phyloP scores from a whole-genome alignment of 1,140 invertebrate species.

The Bombus picipes region DNA sequence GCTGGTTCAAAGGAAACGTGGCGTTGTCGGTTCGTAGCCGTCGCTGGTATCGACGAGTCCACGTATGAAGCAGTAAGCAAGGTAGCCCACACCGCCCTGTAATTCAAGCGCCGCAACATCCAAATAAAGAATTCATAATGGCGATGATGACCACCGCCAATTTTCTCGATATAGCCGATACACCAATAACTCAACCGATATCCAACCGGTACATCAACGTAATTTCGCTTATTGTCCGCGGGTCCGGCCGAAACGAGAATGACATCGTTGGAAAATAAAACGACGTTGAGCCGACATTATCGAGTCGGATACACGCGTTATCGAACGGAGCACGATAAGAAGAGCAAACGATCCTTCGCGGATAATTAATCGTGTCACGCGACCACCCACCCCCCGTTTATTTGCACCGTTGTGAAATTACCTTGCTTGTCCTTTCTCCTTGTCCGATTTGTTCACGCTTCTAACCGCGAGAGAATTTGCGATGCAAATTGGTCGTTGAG shows the following conservation, averaged over 20 bases:
- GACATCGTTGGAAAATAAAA: constrained; percentile 6
- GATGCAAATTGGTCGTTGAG: background rate
- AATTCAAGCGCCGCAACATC: constrained; percentile 80
- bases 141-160: constrained; percentile 81
- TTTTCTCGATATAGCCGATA: constrained; percentile 79
- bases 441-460: background rate
- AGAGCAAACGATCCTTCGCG: constrained; percentile 10
- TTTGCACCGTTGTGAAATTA: background rate
- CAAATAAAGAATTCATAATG: constrained; percentile 83
- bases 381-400: background rate
- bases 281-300: background rate
- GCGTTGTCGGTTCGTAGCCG: constrained; percentile 47
- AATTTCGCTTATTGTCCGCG: constrained; percentile 64
- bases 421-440: constrained; percentile 56
- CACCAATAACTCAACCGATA: constrained; percentile 76
- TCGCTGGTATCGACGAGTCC: constrained; percentile 57
- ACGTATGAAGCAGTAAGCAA: constrained; percentile 81
- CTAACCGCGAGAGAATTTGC: background rate
- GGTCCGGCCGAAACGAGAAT: constrained; percentile 18
- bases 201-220: constrained; percentile 39
- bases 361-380: constrained; percentile 40
- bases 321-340: constrained; percentile 1
- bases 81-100: constrained; percentile 81
- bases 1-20: constrained; percentile 10
- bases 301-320: background rate